Base-by-base conservation (phyloP, 2,113 vertebrate species). In the Notarius quadriscutis region DNA sequence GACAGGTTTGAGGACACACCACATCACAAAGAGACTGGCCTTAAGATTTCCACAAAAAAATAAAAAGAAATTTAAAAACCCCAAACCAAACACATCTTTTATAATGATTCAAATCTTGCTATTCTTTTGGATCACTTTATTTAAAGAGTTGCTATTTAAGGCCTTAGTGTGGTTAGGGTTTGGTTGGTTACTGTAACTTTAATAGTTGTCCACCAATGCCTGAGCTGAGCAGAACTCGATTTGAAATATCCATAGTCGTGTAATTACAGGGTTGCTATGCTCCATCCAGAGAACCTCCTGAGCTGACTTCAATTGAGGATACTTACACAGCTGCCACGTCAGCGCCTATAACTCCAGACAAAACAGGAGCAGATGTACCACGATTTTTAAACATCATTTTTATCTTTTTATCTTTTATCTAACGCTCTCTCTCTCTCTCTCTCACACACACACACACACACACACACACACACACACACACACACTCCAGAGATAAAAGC, bases 271-370 rank as follows among this genome's bases (percentile, higher is more conserved):
- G 34, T 48, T 83, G 41, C 53, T n/a, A 50, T 65, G 63, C 27
- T 81, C 87, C 79, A 90, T 30, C 5, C 83, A 51, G 79, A 79
- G 30, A 87, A 25, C 82, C 63, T 74, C 82, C 63, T 74, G 58
- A 79, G 34, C n/a, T 87, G 34, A 84, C 80, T 18, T 87, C 53
- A 75, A 83, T 63, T 65, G 41, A 72, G 85, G 41, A 58, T 67
- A 75, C 58, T 92, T 89, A 83, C 83, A 86, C 88, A 91, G 91
- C 87, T 91, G 92, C 92, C 93, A 94, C 92, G 87, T 93, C 84
- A 90, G 89, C 92, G 91, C 67, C 90, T 85, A 60, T 81, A 69
- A 65, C 75, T 27, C 71, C 51, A 86, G 75, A 72, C 65, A 58
- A 80, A 65, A 67, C 18, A 58, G n/a, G 62, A 81, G 48, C 58